phyloP scores from a whole-genome alignment of 2,113 vertebrate genomes.

The Rutilus rutilus region DNA sequence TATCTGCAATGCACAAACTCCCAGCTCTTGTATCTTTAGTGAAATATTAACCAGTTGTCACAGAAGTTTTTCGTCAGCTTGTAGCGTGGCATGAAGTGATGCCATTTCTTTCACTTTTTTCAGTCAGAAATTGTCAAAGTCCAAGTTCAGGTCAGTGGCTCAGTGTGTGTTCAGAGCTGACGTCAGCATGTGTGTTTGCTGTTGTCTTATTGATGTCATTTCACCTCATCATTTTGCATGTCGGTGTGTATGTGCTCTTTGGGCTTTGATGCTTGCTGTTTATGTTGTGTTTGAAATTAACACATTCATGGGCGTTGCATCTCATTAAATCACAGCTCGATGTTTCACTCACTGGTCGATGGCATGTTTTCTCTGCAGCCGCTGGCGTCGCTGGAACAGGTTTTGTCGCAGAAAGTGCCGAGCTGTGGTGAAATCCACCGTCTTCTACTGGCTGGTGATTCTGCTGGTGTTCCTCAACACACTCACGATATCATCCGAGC shows the following conservation, averaged over 20 bases:
- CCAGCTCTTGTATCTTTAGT: background rate
- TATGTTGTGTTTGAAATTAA: background rate
- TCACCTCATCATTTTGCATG: conserved; percentile 25
- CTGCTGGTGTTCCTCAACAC: conserved; percentile 99
- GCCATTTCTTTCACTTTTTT: conserved; percentile 61
- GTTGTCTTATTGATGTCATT: background rate
- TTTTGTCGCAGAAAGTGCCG: conserved; percentile 92
- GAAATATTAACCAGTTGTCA: background rate
- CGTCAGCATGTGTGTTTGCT: conserved; percentile 20
- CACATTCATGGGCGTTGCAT: background rate
- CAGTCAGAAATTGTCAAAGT: conserved; percentile 97
- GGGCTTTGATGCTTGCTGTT: background rate
- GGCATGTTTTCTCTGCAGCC: conserved; percentile 74
- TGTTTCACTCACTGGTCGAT: background rate
- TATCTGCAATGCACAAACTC: background rate
- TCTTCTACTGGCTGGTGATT: conserved; percentile 98
- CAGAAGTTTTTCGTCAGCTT: background rate
- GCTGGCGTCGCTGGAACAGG: conserved; percentile 97
- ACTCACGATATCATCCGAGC: conserved; percentile 96
- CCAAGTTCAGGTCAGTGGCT: conserved; percentile 95
- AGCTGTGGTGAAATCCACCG: conserved; percentile 94
- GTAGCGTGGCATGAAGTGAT: background rate
- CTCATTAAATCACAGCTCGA: background rate
- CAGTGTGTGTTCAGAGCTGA: conserved; percentile 38
- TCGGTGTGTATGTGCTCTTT: conserved; percentile 14